Evolutionary conservation across 1,140 invertebrate species (phyloP).

Genomic region (Pseudachorutes palmiensis): DNA sequence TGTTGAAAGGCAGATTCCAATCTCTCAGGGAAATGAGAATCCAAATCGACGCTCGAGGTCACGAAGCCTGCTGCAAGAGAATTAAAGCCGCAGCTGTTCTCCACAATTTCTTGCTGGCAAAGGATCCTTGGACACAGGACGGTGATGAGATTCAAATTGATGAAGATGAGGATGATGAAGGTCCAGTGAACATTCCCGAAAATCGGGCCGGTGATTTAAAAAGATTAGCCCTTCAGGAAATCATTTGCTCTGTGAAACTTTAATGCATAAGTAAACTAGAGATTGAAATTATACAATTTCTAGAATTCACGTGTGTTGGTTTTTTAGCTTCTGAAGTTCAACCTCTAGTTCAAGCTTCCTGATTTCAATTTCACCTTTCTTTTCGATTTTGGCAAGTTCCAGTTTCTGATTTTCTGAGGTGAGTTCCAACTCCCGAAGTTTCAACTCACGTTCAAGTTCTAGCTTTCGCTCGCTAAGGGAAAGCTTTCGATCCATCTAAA

Average conservation of each 20-base stretch:
- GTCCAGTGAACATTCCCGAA: not conserved
- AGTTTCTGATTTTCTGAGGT: too few relatives aligned
- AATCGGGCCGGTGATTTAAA: not conserved
- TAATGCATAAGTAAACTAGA: not conserved
- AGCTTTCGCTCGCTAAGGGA: too few relatives aligned
- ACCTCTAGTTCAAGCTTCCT: not conserved
- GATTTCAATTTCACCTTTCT: too few relatives aligned
- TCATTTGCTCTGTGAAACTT: not conserved
- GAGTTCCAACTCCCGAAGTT: too few relatives aligned
- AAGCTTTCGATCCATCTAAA: too few relatives aligned
- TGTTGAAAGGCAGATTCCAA: conserved; percentile 14
- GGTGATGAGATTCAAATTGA: not conserved
- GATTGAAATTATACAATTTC: too few relatives aligned
- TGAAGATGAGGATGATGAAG: not conserved
- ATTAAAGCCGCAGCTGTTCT: not conserved
- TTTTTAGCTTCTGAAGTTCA: conserved; percentile 1
- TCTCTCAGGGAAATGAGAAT: not conserved
- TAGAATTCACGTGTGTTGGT: too few relatives aligned
- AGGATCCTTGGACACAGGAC: not conserved
- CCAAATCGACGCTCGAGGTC: not conserved
- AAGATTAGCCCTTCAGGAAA: not conserved
- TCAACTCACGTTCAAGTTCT: too few relatives aligned
- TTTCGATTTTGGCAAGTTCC: too few relatives aligned
- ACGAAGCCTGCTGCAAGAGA: not conserved
- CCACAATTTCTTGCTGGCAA: not conserved